Percentiles rank a stretch among this genome's conserved stretches.
Conservation (phyloP, 23 tunicate species). For the Phallusia fumigata region DNA sequence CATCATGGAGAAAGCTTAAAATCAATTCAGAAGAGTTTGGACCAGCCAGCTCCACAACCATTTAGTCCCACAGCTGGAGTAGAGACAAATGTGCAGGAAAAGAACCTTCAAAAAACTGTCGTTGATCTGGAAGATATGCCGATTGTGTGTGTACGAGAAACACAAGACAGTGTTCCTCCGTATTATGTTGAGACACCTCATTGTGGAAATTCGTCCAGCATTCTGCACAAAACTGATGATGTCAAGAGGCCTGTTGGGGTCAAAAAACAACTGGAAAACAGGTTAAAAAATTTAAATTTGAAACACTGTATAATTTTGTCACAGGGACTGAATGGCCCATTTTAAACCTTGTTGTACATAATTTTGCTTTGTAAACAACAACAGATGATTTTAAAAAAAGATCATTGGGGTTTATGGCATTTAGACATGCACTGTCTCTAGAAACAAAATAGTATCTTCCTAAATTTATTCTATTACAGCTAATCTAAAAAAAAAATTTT, state of each 20-base stretch:
- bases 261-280: neutral
- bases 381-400: no score
- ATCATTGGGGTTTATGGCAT: neutral
- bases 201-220: neutral
- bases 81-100: no score
- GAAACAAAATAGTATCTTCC: no score
- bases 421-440: neutral
- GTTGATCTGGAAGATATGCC: slow-evolving; percentile 42
- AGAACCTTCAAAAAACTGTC: neutral
- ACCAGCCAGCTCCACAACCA: neutral
- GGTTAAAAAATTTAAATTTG: no score
- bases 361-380: no score
- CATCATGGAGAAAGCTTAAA: neutral
- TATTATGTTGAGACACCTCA: slow-evolving; percentile 60
- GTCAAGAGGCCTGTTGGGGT: neutral
- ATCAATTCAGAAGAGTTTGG: neutral
- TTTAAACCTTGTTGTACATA: no score
- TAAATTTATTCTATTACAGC: no score
- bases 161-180: slow-evolving; percentile 23
- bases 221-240: neutral
- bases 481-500: no score
- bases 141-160: slow-evolving; percentile 44
- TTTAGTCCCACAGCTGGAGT: neutral
- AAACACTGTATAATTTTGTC: no score
- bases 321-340: no score